phyloP scores from a whole-genome alignment of 2,113 vertebrate species.

The Symphodus melops region DNA sequence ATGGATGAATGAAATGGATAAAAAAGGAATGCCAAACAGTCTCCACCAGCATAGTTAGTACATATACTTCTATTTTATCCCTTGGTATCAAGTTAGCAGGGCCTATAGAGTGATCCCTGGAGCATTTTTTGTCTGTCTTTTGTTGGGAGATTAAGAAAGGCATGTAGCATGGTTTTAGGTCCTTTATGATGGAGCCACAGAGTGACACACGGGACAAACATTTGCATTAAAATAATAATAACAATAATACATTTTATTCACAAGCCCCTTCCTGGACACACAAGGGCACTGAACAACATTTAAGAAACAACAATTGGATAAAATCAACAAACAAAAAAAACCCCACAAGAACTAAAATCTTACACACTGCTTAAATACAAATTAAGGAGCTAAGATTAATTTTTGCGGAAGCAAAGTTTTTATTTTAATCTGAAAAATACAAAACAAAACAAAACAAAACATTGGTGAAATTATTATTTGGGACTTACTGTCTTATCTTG shows the following conservation, averaged over 20 bases:
- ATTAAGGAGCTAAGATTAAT: background rate
- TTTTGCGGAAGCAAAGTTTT: too few species aligned
- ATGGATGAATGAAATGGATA: constrained; percentile 21
- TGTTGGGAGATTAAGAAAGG: constrained; percentile 47
- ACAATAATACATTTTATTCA: too few species aligned
- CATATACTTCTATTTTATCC: constrained; percentile 32
- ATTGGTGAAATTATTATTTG: too few species aligned
- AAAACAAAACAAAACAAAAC: too few species aligned
- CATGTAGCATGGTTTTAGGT: constrained; percentile 34
- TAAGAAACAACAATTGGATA: too few species aligned
- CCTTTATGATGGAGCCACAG: constrained; percentile 19
- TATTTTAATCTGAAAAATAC: too few species aligned
- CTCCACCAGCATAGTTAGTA: background rate
- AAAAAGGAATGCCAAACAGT: constrained; percentile 15
- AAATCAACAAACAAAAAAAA: background rate
- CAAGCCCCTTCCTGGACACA: too few species aligned
- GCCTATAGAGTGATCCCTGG: constrained; percentile 28
- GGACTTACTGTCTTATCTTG: too few species aligned
- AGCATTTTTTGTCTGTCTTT: constrained; percentile 43
- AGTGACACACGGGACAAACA: background rate
- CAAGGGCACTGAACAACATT: too few species aligned
- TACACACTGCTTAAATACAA: background rate
- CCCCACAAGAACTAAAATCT: background rate
- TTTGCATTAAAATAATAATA: constrained; percentile 1
- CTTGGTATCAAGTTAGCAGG: constrained; percentile 30